phyloP scores from a whole-genome alignment of 2,888 invertebrate species.

The Caenorhabditis plicata region DNA sequence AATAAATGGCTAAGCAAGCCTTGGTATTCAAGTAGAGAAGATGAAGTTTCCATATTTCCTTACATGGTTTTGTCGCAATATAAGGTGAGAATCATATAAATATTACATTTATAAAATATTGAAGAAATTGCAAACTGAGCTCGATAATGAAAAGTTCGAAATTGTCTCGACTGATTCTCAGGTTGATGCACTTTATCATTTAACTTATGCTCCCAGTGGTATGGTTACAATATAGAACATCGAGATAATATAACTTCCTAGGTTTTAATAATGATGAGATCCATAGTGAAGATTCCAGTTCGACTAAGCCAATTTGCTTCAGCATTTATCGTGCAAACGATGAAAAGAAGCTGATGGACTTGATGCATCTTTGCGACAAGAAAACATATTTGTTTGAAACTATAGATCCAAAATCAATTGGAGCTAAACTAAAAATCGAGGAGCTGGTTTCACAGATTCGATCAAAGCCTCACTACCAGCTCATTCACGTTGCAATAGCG shows the following conservation, averaged over 20 bases:
- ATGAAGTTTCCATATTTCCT: slow-evolving; percentile 26
- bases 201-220: slow-evolving; percentile 13
- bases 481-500: slow-evolving; percentile 63
- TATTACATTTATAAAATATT: too few species aligned
- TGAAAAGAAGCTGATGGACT: slow-evolving; percentile 23
- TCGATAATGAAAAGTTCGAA: slow-evolving; percentile 21
- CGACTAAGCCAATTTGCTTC: slow-evolving; percentile 5
- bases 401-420: background rate
- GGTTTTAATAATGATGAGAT: background rate
- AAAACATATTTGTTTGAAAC: slow-evolving; percentile 22
- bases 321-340: slow-evolving; percentile 13
- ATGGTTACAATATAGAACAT: background rate
- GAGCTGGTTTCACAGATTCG: slow-evolving; percentile 25
- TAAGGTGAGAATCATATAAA: background rate
- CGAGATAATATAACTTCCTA: background rate
- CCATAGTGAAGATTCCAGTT: background rate
- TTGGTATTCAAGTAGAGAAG: slow-evolving; percentile 22
- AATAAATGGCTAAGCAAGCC: slow-evolving; percentile 28
- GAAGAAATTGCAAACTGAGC: slow-evolving; percentile 10
- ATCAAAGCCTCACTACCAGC: slow-evolving; percentile 43
- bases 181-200: slow-evolving; percentile 10
- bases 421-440: slow-evolving; percentile 13
- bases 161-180: slow-evolving; percentile 1
- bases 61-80: slow-evolving; percentile 14
- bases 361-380: slow-evolving; percentile 26